These are phyloP conservation scores for Heterochromis multidens DNA, from an alignment of 2,113 vertebrate species.

Conservation along the genomic window DNA sequence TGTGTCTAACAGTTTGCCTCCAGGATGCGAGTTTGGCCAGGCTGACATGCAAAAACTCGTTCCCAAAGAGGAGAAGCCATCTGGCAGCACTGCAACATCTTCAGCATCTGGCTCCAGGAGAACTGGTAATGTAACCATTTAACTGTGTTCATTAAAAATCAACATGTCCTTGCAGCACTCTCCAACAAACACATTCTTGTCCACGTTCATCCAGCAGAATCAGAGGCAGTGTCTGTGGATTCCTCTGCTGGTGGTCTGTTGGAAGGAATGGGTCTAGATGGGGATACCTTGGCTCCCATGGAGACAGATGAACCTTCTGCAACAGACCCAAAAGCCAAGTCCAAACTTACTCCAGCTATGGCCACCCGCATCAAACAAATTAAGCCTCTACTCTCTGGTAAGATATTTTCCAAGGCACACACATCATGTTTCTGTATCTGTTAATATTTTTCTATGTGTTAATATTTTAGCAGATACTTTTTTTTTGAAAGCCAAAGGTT, in stretches of 20 bases:
- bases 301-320: conserved; percentile 89
- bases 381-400: conserved; percentile 90
- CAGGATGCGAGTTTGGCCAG: conserved; percentile 93
- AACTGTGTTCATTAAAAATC: not conserved
- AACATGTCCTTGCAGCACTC: not conserved
- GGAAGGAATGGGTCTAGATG: conserved; percentile 90
- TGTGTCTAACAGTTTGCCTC: conserved; percentile 78
- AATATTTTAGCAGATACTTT: not conserved
- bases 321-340: conserved; percentile 86
- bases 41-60: conserved; percentile 95
- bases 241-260: conserved; percentile 84
- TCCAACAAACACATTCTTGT: not conserved
- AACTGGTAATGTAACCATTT: conserved; percentile 76
- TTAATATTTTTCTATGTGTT: not conserved
- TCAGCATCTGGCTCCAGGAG: conserved; percentile 76
- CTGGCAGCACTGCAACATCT: conserved; percentile 51
- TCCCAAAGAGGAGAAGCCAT: conserved; percentile 89
- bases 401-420: not conserved
- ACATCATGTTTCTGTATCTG: not conserved
- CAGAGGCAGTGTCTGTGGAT: conserved; percentile 79
- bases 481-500: not conserved
- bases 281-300: conserved; percentile 89
- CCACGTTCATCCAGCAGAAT: conserved; percentile 66
- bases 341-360: conserved; percentile 93
- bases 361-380: conserved; percentile 94